Conservation (phyloP, 2,113 vertebrate genomes). For the Lepus europaeus region DNA sequence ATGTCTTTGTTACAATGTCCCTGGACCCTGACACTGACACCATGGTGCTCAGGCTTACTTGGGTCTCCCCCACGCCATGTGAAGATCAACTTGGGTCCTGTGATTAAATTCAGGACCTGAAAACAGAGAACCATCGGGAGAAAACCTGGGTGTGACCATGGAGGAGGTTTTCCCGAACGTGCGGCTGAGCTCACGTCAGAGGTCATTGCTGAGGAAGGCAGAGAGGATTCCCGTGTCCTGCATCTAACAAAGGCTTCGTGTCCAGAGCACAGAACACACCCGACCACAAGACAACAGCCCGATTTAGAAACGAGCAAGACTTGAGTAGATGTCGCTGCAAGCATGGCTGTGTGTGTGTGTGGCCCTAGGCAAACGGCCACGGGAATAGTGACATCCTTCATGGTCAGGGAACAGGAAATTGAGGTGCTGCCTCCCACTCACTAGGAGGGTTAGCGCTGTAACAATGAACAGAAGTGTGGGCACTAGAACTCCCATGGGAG, state of each 20-base stretch:
- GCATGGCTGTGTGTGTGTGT: too few species aligned
- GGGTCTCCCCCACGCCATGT: not conserved
- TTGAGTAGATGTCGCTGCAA: not conserved
- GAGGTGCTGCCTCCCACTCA: too few species aligned
- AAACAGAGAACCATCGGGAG: not conserved
- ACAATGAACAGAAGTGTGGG: too few species aligned
- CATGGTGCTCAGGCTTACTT: too few species aligned
- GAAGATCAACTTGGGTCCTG: not conserved
- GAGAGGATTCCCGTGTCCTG: too few species aligned
- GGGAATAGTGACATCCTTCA: too few species aligned
- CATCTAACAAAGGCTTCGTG: not conserved
- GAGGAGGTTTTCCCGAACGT: not conserved
- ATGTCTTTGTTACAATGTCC: not conserved
- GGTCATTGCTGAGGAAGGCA: too few species aligned
- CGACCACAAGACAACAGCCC: not conserved
- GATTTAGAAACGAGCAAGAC: not conserved
- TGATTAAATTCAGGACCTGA: not conserved
- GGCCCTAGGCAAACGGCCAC: too few species aligned
- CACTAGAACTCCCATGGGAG: too few species aligned
- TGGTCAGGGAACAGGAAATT: too few species aligned
- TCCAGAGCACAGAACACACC: not conserved
- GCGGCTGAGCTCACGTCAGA: too few species aligned
- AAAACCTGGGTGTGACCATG: not conserved
- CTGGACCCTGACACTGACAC: too few species aligned
- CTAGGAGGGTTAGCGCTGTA: fast-evolving